phyloP scores from a whole-genome alignment of 2,113 vertebrate species.

The Anthoscopus minutus region DNA sequence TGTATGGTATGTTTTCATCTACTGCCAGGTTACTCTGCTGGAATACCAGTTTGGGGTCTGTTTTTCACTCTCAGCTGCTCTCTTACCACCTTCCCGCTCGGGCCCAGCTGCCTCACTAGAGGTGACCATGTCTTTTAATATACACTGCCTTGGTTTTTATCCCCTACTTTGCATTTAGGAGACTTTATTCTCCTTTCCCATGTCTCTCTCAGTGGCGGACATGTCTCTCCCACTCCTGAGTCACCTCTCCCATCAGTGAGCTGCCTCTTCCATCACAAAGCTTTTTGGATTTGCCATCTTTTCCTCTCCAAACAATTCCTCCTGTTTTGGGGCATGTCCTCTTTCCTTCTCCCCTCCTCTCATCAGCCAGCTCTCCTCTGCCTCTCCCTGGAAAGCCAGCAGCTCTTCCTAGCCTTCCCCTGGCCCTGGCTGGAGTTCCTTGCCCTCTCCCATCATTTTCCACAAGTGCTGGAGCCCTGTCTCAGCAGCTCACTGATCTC shows the following conservation, averaged over 20 bases:
- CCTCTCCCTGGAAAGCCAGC: neutral
- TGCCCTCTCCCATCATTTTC: neutral
- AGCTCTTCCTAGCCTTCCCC: neutral
- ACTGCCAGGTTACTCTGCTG: neutral
- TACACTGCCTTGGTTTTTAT: neutral
- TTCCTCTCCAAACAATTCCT: neutral
- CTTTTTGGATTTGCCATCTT: neutral
- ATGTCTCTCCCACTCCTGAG: neutral
- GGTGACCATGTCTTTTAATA: neutral
- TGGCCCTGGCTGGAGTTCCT: neutral
- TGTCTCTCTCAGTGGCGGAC: neutral
- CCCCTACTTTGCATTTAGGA: neutral
- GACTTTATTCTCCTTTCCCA: neutral
- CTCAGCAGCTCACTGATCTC: neutral
- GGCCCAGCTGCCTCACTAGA: neutral
- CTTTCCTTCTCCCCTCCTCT: neutral
- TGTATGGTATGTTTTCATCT: neutral
- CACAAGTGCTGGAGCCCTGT: neutral
- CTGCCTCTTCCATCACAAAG: neutral
- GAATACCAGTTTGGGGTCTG: neutral
- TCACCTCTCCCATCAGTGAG: neutral
- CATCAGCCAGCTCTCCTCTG: neutral
- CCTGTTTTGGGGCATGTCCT: neutral
- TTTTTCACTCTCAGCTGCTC: neutral
- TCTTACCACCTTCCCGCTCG: neutral